Conservation (phyloP, 2,888 invertebrate species). For the Oegoconia quadripuncta region DNA sequence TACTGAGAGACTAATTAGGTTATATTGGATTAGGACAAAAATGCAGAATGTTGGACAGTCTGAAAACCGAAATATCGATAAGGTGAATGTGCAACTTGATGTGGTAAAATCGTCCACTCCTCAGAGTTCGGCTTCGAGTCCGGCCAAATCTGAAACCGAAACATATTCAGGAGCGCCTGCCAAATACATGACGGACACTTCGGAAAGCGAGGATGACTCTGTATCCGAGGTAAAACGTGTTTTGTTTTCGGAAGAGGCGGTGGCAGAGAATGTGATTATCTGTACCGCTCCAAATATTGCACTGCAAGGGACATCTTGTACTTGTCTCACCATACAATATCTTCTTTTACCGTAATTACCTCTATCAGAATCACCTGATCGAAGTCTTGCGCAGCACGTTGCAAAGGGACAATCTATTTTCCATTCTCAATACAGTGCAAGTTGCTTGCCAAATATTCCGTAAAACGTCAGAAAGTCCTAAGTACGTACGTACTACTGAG, state of each 20-base stretch:
- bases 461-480: conserved; percentile 79
- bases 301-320: conserved; percentile 83
- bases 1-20: conserved; percentile 77
- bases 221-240: conserved; percentile 93
- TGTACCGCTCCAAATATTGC: conserved; percentile 81
- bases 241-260: conserved; percentile 77
- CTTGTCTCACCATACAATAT: conserved; percentile 61
- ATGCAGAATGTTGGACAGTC: conserved; percentile 95
- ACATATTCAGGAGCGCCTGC: conserved; percentile 91
- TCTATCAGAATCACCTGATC: conserved; percentile 39
- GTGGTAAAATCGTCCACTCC: conserved; percentile 87
- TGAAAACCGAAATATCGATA: conserved; percentile 90
- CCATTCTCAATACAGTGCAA: conserved; percentile 63
- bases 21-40: conserved; percentile 84
- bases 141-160: conserved; percentile 91
- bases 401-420: conserved; percentile 55
- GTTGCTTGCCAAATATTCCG: conserved; percentile 78
- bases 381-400: conserved; percentile 53
- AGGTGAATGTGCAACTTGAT: conserved; percentile 86
- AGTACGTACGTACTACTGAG: conserved; percentile 75
- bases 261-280: conserved; percentile 78
- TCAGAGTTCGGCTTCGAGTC: conserved; percentile 90
- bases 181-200: conserved; percentile 95
- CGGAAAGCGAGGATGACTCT: conserved; percentile 97
- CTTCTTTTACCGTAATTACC: conserved; percentile 48